Conservation (phyloP, 2,113 vertebrate genomes). For the Nibea albiflora region DNA sequence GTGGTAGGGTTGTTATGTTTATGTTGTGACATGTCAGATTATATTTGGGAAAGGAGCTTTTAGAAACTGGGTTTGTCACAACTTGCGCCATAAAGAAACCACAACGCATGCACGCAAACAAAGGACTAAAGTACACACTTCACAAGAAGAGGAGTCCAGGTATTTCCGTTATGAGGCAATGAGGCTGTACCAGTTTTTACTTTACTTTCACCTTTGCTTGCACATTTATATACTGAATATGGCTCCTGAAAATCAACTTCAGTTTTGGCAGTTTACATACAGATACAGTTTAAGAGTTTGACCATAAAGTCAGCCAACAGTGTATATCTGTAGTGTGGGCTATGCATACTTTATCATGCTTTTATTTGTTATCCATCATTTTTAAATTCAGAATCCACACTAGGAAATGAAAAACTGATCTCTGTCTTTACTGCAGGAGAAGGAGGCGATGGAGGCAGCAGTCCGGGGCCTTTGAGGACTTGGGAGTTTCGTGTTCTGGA, state of each 20-base stretch:
- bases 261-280: too few relatives aligned
- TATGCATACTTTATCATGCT: too few relatives aligned
- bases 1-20: slow-evolving; percentile 17
- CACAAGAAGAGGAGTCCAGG: neutral
- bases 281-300: too few relatives aligned
- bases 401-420: neutral
- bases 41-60: slow-evolving; percentile 18
- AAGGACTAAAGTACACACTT: neutral
- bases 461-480: slow-evolving; percentile 88
- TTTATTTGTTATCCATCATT: too few relatives aligned
- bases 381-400: neutral
- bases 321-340: too few relatives aligned
- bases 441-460: slow-evolving; percentile 85
- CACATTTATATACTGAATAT: neutral
- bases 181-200: neutral
- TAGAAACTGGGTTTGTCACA: slow-evolving; percentile 45
- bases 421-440: slow-evolving; percentile 77
- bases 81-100: slow-evolving; percentile 8
- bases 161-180: neutral
- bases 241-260: neutral
- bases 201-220: neutral
- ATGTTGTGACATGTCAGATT: slow-evolving; percentile 42
- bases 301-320: too few relatives aligned
- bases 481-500: slow-evolving; percentile 91
- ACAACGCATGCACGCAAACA: slow-evolving; percentile 3